phyloP scores from a whole-genome alignment of 1,140 invertebrate species.

The Sweltsa coloradensis region DNA sequence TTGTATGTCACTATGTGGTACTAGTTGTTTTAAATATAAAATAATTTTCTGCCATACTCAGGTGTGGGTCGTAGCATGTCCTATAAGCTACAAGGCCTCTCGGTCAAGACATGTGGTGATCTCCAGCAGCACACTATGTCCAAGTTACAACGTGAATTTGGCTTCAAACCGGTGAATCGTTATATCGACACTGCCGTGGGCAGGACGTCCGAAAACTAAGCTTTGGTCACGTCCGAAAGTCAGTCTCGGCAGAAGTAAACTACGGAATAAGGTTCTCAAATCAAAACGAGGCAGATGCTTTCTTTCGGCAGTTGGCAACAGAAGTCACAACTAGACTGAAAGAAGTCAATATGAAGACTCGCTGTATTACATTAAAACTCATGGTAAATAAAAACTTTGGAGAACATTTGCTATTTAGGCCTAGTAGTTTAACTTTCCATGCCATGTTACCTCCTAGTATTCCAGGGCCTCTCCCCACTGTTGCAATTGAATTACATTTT shows the following conservation, averaged over 20 bases:
- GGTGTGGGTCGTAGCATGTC: conserved; percentile 65
- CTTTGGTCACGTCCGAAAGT: conserved; percentile 56
- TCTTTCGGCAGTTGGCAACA: conserved; percentile 63
- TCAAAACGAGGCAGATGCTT: conserved; percentile 60
- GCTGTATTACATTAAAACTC: conserved; percentile 75
- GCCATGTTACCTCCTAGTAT: no score
- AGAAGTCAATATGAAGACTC: conserved; percentile 59
- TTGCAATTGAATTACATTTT: no score
- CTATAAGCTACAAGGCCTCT: conserved; percentile 47
- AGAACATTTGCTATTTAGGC: no score
- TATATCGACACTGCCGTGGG: conserved; percentile 67
- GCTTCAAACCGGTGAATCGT: conserved; percentile 68
- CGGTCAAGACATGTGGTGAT: conserved; percentile 62
- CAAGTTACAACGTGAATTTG: conserved; percentile 64
- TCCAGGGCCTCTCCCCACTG: no score
- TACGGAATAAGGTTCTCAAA: conserved; percentile 88
- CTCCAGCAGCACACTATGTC: conserved; percentile 52
- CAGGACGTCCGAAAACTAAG: conserved; percentile 60
- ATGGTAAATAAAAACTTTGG: conserved; percentile 64
- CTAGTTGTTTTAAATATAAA: no score
- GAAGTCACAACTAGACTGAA: conserved; percentile 69
- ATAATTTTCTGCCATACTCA: no score
- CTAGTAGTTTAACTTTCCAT: no score
- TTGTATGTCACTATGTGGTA: no score
- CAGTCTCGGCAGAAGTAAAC: conserved; percentile 92